A percentile compares a stretch with the other conserved stretches of the same genome.
Evolutionary conservation across 2,888 invertebrate species (phyloP).

Genomic region (Heteromyza rotundicornis): DNA sequence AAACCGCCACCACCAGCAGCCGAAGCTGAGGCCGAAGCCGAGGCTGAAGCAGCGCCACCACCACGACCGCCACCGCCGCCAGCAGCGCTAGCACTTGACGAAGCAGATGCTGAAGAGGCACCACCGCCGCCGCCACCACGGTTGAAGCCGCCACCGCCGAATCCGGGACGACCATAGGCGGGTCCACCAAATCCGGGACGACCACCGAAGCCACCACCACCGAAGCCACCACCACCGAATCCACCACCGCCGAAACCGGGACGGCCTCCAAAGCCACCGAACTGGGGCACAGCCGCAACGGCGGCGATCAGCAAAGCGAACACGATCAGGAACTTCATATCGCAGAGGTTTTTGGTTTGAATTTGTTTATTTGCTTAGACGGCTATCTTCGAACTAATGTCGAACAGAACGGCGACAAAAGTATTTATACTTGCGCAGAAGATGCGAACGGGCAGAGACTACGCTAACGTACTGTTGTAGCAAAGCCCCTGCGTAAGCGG

Average conservation of each 20-base stretch:
- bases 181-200: slow-evolving; percentile 17
- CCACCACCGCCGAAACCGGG: slow-evolving; percentile 15
- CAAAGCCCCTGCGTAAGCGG: too few relatives aligned
- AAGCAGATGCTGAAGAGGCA: slow-evolving; percentile 20
- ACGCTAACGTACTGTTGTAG: too few relatives aligned
- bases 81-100: slow-evolving; percentile 18
- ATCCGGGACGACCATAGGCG: neutral
- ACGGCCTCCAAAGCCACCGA: slow-evolving; percentile 23
- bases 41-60: slow-evolving; percentile 19
- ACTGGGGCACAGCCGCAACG: slow-evolving; percentile 43
- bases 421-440: slow-evolving; percentile 51
- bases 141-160: slow-evolving; percentile 8
- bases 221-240: slow-evolving; percentile 9
- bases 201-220: slow-evolving; percentile 20
- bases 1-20: slow-evolving; percentile 21
- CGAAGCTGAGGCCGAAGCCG: slow-evolving; percentile 24
- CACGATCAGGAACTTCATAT: slow-evolving; percentile 50
- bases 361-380: slow-evolving; percentile 10
- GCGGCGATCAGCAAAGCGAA: slow-evolving; percentile 47
- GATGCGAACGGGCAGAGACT: too few relatives aligned
- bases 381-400: slow-evolving; percentile 35
- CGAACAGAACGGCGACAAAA: slow-evolving; percentile 23
- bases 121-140: neutral
- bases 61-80: slow-evolving; percentile 18
- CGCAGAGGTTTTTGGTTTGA: too few relatives aligned